phyloP scores from a whole-genome alignment of 1,140 invertebrate species.

The Papilio polyxenes region DNA sequence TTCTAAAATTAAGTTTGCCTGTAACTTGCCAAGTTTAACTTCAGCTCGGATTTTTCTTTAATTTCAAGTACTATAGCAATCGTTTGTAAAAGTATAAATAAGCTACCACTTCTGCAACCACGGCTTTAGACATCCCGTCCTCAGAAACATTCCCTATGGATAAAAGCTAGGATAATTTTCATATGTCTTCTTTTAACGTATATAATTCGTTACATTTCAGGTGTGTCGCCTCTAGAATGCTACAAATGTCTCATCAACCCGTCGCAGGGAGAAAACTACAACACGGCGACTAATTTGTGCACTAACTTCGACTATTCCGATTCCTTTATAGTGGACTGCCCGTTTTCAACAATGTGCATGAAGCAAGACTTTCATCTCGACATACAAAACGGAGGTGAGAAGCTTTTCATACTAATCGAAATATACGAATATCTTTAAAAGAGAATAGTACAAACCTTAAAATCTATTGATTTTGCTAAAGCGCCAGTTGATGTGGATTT shows the following conservation, averaged over 20 bases:
- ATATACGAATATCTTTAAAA: neutral
- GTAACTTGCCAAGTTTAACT: neutral
- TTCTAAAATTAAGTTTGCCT: neutral
- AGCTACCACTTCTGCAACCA: neutral
- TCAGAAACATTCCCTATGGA: neutral
- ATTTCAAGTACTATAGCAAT: neutral
- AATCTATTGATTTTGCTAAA: no score
- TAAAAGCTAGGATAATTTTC: neutral
- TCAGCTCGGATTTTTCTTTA: neutral
- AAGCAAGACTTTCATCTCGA: slow-evolving; percentile 85
- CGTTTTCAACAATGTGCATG: slow-evolving; percentile 90
- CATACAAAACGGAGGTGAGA: slow-evolving; percentile 83
- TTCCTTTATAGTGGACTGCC: slow-evolving; percentile 86
- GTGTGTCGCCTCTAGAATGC: slow-evolving; percentile 79
- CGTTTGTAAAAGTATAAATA: neutral
- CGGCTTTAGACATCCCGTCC: neutral
- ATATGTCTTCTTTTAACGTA: neutral
- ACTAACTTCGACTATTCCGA: slow-evolving; percentile 86
- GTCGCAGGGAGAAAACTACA: slow-evolving; percentile 70
- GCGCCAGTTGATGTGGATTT: no score
- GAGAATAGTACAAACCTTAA: no score
- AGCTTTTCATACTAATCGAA: neutral
- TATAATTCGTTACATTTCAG: slow-evolving; percentile 54
- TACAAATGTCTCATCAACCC: slow-evolving; percentile 86
- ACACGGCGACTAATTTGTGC: slow-evolving; percentile 83